A percentile compares a stretch with the other conserved stretches of the same genome.
Evolutionary conservation across 2,797 vertebrate species (phyloP).

Genomic region (Pyrocephalus nanus): DNA sequence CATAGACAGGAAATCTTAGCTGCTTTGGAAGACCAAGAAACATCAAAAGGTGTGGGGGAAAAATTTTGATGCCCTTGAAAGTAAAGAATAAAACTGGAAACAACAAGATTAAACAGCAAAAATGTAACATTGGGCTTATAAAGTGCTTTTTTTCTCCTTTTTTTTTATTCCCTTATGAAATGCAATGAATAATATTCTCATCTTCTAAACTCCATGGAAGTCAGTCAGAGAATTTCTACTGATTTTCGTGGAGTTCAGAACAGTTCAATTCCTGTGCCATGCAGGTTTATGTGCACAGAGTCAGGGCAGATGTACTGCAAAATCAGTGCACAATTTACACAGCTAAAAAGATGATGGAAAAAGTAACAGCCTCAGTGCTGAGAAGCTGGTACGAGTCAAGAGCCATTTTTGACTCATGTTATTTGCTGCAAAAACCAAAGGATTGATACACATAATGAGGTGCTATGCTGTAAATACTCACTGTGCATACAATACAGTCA

Average conservation of each 20-base stretch:
- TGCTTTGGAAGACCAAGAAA: not conserved
- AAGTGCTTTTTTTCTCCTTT: fast-evolving
- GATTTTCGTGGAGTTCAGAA: not conserved
- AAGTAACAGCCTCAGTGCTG: not conserved
- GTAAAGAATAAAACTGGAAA: not conserved
- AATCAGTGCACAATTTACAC: not conserved
- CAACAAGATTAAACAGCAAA: not conserved
- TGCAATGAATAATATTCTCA: not conserved
- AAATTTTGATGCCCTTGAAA: not conserved
- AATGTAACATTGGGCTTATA: not conserved
- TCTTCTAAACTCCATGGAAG: not conserved
- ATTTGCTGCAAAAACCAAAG: not conserved
- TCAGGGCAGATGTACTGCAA: not conserved
- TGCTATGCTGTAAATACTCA: not conserved
- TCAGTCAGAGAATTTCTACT: not conserved
- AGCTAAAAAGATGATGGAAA: not conserved
- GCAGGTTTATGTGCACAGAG: not conserved
- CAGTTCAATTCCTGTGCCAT: not conserved
- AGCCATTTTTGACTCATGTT: fast-evolving
- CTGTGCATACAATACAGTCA: not conserved
- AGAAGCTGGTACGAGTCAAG: not conserved
- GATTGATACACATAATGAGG: not conserved
- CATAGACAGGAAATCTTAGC: not conserved
- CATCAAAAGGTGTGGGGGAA: not conserved
- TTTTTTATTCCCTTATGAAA: not conserved